Evolutionary conservation across 2,888 invertebrate species (phyloP).

Genomic region (Anodontia alba): DNA sequence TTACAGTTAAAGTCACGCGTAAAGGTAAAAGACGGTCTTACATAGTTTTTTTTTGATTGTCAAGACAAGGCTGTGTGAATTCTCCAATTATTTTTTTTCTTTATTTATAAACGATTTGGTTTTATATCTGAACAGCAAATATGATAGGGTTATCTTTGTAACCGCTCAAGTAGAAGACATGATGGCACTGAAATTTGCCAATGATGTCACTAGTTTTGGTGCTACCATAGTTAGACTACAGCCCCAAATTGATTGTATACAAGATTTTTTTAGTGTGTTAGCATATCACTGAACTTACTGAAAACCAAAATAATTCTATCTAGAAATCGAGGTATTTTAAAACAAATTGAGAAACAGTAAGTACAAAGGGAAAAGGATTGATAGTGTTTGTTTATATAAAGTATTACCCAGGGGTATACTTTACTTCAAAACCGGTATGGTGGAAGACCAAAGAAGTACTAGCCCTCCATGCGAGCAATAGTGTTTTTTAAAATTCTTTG

Average conservation of each 20-base stretch:
- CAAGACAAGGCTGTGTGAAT: constrained; percentile 4
- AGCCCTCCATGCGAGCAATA: background rate
- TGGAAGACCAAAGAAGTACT: constrained; percentile 13
- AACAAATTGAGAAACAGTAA: constrained; percentile 10
- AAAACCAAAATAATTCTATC: background rate
- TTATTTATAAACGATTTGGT: constrained; percentile 20
- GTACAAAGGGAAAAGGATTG: constrained; percentile 2
- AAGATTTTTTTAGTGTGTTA: constrained; percentile 3
- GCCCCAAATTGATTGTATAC: constrained; percentile 10
- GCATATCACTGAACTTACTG: constrained; percentile 10
- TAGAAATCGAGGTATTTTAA: constrained; percentile 6
- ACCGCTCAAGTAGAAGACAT: constrained; percentile 1
- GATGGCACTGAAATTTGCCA: background rate
- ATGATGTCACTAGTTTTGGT: background rate
- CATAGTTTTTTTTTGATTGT: background rate
- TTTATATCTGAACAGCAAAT: constrained; percentile 14
- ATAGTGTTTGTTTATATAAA: constrained; percentile 16
- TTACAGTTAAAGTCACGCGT: background rate
- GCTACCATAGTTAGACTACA: constrained; percentile 5
- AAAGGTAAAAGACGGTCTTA: background rate
- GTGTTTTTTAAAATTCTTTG: background rate
- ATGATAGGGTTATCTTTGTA: constrained; percentile 7
- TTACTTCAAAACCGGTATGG: constrained; percentile 11
- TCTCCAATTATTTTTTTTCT: constrained; percentile 17
- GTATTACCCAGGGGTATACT: constrained; percentile 22